Evolutionary conservation across 2,888 invertebrate genomes (phyloP).

Genomic region (Nesidiocoris tenuis): DNA sequence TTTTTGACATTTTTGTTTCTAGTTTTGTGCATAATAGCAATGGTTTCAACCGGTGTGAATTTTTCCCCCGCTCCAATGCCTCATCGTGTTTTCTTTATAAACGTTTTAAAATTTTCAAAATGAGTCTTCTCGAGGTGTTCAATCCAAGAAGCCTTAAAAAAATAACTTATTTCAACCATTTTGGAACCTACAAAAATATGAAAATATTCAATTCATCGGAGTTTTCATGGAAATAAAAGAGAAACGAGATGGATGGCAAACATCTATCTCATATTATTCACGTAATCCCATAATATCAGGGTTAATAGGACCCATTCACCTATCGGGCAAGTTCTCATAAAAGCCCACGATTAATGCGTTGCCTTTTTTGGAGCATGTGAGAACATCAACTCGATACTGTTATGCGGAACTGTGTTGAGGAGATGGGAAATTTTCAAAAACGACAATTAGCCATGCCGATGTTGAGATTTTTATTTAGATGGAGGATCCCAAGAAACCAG

Average conservation of each 20-base stretch:
- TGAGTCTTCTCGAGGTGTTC: too few relatives aligned
- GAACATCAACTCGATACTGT: neutral
- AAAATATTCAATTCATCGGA: too few relatives aligned
- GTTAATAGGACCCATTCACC: neutral
- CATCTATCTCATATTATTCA: neutral
- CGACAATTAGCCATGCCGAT: neutral
- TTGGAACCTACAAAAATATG: too few relatives aligned
- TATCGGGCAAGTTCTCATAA: neutral
- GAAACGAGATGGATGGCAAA: neutral
- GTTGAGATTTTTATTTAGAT: neutral
- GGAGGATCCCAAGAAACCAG: neutral
- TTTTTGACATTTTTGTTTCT: too few relatives aligned
- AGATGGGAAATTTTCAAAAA: neutral
- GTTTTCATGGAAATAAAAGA: neutral
- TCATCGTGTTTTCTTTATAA: too few relatives aligned
- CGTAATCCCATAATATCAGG: neutral
- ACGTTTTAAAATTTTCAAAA: too few relatives aligned
- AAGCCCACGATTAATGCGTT: neutral
- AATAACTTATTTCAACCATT: too few relatives aligned
- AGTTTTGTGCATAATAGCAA: too few relatives aligned
- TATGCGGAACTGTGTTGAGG: neutral
- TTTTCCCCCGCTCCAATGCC: too few relatives aligned
- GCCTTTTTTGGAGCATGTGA: neutral
- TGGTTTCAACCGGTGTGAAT: neutral
- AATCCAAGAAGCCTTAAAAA: too few relatives aligned